Percentiles rank a stretch among this genome's conserved stretches.
Evolutionary conservation across 2,888 invertebrate species (phyloP).

Genomic region (Danaus chrysippus): DNA sequence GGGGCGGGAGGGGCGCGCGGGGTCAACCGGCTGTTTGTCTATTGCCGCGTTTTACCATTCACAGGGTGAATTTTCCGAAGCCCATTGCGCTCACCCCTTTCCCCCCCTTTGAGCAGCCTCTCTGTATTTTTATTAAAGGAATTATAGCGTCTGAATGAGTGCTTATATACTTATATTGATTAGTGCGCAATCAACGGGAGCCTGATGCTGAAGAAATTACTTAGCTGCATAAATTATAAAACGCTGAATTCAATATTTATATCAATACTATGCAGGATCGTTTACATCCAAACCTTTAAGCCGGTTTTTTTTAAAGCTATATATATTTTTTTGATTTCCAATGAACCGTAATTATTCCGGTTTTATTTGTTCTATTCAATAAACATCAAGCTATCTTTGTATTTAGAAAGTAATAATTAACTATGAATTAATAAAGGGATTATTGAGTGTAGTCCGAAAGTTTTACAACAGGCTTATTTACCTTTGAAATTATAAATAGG

Average conservation of each 20-base stretch:
- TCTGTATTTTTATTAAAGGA: slow-evolving; percentile 76
- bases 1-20: slow-evolving; percentile 45
- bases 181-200: slow-evolving; percentile 44
- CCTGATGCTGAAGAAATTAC: slow-evolving; percentile 14
- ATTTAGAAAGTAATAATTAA: no score
- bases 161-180: slow-evolving; percentile 72
- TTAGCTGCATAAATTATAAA: slow-evolving; percentile 7
- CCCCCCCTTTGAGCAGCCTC: slow-evolving; percentile 54
- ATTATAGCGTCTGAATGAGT: slow-evolving; percentile 73
- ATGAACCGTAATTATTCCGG: no score
- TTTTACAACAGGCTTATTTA: background rate
- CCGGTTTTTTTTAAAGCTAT: no score
- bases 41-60: slow-evolving; percentile 77
- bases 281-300: background rate
- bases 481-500: slow-evolving; percentile 6
- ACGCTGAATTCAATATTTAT: background rate
- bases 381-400: no score
- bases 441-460: no score
- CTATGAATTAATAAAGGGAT: no score
- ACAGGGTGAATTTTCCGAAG: slow-evolving; percentile 77
- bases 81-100: slow-evolving; percentile 65
- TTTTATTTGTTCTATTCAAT: no score
- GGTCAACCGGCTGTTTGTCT: slow-evolving; percentile 73
- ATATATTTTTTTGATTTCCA: no score
- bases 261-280: background rate